phyloP scores from a whole-genome alignment of 2,797 vertebrate genomes.

The Lithobates sylvaticus region DNA sequence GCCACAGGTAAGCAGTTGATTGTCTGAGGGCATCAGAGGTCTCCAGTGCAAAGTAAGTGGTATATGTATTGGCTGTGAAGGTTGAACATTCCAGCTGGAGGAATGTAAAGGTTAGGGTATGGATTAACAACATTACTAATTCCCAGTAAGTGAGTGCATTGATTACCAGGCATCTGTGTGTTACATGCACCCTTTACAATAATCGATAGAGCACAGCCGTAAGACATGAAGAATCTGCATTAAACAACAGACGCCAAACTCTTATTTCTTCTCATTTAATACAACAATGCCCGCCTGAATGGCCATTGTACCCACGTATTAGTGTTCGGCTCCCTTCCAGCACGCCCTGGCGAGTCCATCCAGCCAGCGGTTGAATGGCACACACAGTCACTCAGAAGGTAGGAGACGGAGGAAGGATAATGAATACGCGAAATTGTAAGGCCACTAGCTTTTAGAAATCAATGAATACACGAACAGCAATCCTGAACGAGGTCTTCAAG shows the following conservation, averaged over 20 bases:
- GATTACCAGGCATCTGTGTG: slow-evolving; percentile 13
- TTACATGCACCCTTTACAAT: background rate
- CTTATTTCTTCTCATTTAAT: slow-evolving; percentile 25
- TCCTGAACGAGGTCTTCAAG: slow-evolving; percentile 19
- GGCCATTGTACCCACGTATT: background rate
- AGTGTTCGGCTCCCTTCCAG: background rate
- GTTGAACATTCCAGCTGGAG: slow-evolving; percentile 6
- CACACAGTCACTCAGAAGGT: background rate
- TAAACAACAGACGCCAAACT: background rate
- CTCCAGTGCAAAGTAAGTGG: no score
- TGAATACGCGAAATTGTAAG: slow-evolving; percentile 17
- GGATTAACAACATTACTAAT: slow-evolving; percentile 31
- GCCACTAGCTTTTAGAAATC: slow-evolving; percentile 21
- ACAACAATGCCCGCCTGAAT: slow-evolving; percentile 28
- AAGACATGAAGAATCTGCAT: slow-evolving; percentile 23
- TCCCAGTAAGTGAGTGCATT: slow-evolving; percentile 24
- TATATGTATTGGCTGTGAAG: background rate
- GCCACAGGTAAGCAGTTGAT: no score
- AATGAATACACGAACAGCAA: slow-evolving; percentile 28
- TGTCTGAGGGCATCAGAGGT: no score
- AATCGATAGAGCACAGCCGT: slow-evolving; percentile 26
- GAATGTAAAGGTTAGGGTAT: slow-evolving; percentile 26
- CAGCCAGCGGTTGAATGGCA: background rate
- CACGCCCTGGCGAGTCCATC: background rate
- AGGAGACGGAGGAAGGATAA: slow-evolving; percentile 21